Evolutionary conservation across 2,888 invertebrate species (phyloP), one percentile per base, ranked within the genome.

Genomic region (Meliscaeva auricollis): DNA sequence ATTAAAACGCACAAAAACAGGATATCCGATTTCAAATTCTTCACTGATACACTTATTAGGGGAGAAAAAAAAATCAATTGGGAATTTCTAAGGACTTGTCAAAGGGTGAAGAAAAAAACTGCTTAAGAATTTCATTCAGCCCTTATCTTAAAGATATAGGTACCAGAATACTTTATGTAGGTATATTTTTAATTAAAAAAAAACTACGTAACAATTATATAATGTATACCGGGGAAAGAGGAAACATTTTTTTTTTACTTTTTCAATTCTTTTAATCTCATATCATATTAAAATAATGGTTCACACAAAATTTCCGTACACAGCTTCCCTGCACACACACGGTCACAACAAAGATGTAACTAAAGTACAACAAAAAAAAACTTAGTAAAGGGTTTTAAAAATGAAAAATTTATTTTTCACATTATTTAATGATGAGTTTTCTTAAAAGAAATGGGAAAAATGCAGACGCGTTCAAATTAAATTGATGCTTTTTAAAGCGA

Each of bases 401-500:
- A 44, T 11, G 48, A 60, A 22, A 76, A 66, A 8, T 64, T 69
- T 78, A 56, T 38, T 13, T 70, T 79, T 64, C 15, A 64, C 64
- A 64, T 64, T 64, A 30, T 79, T 60, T 66, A 44, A 68, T 72
- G 0, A 17, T 56, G 4, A 17, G 13, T 35, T 22, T 17, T 52
- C 72, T 38, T 41, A 72, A 64, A 60, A 30, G 62, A 70, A 69
- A 75, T 54, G 68, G 64, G 22, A 41, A 72, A 54, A 56, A 72
- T 80, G 60, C 66, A 80, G 68, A 41, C 75, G 84, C 84, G 75
- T 73, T 73, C 26, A 52, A 70, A 54, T 22, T 30, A 20, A 64
- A 32, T 81, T 84, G 41, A 66, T 60, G 46, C 79, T 76, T 60
- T 80, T 66, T 73, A 72, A 75, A 50, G 66, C 70, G 84, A 84